Conservation (phyloP, 2,797 vertebrate genomes). For the Denticeps clupeoides region DNA sequence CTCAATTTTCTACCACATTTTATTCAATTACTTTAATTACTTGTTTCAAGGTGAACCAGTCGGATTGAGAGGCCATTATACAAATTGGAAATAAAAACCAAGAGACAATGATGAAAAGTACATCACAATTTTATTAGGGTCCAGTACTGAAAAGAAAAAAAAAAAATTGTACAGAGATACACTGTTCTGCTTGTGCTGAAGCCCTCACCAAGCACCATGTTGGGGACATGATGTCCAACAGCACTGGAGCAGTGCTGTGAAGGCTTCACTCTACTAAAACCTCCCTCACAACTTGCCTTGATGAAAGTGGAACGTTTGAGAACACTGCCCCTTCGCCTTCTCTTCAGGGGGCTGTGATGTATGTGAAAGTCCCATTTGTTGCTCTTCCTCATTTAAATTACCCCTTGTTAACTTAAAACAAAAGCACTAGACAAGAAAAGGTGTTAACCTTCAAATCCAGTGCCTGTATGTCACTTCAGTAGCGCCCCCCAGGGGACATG, state of each 20-base stretch:
- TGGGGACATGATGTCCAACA: slow-evolving; percentile 98
- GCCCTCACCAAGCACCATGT: slow-evolving; percentile 94
- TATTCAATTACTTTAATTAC: not conserved
- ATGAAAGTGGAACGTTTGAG: slow-evolving; percentile 46
- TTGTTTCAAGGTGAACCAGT: not conserved
- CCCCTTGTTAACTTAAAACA: slow-evolving; percentile 31
- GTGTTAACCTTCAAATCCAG: slow-evolving; percentile 99
- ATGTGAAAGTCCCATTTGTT: slow-evolving; percentile 83
- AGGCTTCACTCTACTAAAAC: slow-evolving; percentile 70
- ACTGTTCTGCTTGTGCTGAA: slow-evolving; percentile 41
- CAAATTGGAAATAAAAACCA: slow-evolving; percentile 10
- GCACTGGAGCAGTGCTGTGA: slow-evolving; percentile 85
- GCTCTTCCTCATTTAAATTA: slow-evolving; percentile 40
- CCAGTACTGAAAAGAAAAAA: slow-evolving; percentile 8
- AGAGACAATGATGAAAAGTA: slow-evolving; percentile 34
- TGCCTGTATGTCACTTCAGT: slow-evolving; percentile 81
- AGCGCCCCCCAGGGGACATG: slow-evolving; percentile 97
- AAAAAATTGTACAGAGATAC: slow-evolving; percentile 5
- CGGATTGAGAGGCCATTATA: not conserved
- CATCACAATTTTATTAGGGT: slow-evolving; percentile 27
- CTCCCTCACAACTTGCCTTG: slow-evolving; percentile 92
- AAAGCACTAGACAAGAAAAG: slow-evolving; percentile 75
- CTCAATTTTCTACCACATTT: slow-evolving; percentile 1
- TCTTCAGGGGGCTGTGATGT: slow-evolving; percentile 95
- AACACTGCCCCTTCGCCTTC: slow-evolving; percentile 74